Evolutionary conservation across 2,888 invertebrate species (phyloP), one percentile per base, ranked within the genome.

Genomic region (Lasioglossum villosulum): DNA sequence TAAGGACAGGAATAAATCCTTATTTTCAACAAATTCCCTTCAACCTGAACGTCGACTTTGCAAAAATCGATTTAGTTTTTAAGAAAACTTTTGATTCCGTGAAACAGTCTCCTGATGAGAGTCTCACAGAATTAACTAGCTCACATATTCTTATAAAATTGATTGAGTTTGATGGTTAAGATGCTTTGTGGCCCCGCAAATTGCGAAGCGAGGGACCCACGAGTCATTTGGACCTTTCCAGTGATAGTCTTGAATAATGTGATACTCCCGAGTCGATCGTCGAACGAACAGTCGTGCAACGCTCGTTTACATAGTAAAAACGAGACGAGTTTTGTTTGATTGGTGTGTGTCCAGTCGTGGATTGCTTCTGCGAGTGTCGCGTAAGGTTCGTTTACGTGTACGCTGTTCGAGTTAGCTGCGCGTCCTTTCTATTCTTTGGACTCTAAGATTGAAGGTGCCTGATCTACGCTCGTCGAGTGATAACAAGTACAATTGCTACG

Each of bases 401-500:
- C 56, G 37, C 34, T n/a, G 76, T 77, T 72, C 75, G n/a, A 75
- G 42, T 80, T 84, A 72, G 68, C 72, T 75, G 48, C 16, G 59
- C 68, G 72, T 75, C 66, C 73, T 63, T 63, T 37, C 68, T 63
- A 48, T 27, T 66, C 63, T 73, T 82, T 75, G 66, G 66, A 45
- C 82, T 68, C 56, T 30, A 84, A 75, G 72, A 59, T 56, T 76
- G 72, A 72, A 70, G 8, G 78, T 68, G 71, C 42, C 59, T 34
- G 39, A 68, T 77, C 71, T 75, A 76, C 56, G 34, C 59, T 68
- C 68, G n/a, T 76, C 79, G 78, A 68, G 27, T 78, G 42, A 75
- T 82, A 66, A 78, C 82, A 66, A 73, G 70, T 78, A 80, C 37
- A 75, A 39, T 80, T 39, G 71, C 72, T 75, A 63, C 73, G 59